Base-by-base conservation (phyloP, 1,140 invertebrate genomes). In the Lordiphosa clarofinis region DNA sequence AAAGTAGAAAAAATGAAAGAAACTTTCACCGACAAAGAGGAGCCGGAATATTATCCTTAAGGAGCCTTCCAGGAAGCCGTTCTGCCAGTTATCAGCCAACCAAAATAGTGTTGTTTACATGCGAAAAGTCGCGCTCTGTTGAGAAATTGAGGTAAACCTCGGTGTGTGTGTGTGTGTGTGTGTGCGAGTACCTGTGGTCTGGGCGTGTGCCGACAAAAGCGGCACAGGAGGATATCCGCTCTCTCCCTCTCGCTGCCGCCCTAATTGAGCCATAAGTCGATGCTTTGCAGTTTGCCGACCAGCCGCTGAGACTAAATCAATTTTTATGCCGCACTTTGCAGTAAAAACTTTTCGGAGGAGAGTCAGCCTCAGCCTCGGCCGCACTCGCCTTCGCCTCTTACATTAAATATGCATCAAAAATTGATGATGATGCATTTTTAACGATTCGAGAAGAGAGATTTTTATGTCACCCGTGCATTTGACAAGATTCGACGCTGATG, bases 381-480 rank as follows among this genome's bases (percentile, higher is more conserved):
- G 15, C 48, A 59, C 1, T 19, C 11, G 49, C 52, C 56, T 43
- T 67, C 56, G 57, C 56, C 72, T 70, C 48, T 68, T 84, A 84
- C 76, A 82, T 82, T 84, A 84, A 84, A 84, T 84, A 84, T 84
- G 78, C 78, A 84, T 79, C 74, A 86, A 86, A 86, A 86, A 75
- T 86, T 86, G 79, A 86, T 86, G 79, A 86, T 86, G 79, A 86
- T 86, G 81, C 81, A 86, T 86, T 86, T 86, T 86, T 86, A 86
- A 86, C 79, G 79, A 86, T 86, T 86, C 69, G 61, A 73, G 62
- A 49, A 68, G 69, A 44, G 43, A 46, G 50, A 84, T 84, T 84
- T 81, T 84, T 70, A 82, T 82, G 78, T 84, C 56, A 33, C 64
- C 63, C 52, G 40, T 64, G 73, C 76, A 82, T 81, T 70, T 78